Conservation (phyloP, 1,140 invertebrate species). For the Melanaphis sacchari region DNA sequence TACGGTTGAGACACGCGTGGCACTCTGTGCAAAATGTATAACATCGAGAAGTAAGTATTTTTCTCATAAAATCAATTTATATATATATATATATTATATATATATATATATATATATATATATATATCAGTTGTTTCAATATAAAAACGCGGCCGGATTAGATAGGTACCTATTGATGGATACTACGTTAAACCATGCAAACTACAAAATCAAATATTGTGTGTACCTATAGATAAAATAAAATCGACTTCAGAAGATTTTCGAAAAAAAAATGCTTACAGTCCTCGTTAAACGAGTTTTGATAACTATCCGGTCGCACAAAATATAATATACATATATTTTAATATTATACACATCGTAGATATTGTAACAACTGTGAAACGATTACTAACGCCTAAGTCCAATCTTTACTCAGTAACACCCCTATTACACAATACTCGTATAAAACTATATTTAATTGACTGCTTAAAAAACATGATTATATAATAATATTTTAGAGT, state of each 20-base stretch:
- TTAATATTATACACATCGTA: neutral
- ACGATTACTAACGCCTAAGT: neutral
- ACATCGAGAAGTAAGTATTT: neutral
- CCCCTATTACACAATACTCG: neutral
- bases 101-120: no score
- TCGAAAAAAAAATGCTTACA: neutral
- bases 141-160: neutral
- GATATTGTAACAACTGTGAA: neutral
- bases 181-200: neutral
- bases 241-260: neutral
- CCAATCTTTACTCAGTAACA: neutral
- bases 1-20: neutral
- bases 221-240: neutral
- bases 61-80: neutral
- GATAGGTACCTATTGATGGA: neutral
- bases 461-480: no score
- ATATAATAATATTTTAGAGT: no score
- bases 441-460: neutral
- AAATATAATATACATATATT: neutral
- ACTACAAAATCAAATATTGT: neutral
- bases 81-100: no score
- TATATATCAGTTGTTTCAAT: neutral
- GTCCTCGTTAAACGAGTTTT: neutral
- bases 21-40: neutral
- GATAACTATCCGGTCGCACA: neutral